A percentile compares a stretch with the other conserved stretches of the same genome.
Conservation (phyloP, 2,113 vertebrate genomes). For the Parus major region DNA sequence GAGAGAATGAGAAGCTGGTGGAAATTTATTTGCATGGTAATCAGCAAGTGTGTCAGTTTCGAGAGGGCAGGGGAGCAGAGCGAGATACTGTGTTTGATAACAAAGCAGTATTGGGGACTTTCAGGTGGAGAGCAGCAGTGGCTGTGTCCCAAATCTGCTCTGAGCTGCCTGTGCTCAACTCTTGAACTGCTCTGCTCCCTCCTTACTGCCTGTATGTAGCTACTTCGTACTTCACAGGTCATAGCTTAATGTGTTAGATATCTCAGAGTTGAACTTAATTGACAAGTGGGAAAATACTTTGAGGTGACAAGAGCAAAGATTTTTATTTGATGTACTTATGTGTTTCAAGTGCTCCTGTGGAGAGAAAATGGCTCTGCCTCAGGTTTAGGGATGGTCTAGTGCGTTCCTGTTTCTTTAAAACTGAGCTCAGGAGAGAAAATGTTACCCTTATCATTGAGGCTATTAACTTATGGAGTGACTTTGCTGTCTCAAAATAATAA, state of each 20-base stretch:
- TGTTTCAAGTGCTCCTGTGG: not conserved
- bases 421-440: not conserved
- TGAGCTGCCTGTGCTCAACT: not conserved
- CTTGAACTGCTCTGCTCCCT: not conserved
- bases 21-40: not conserved
- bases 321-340: not conserved
- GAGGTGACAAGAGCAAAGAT: not conserved
- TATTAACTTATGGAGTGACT: not conserved
- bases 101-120: rapidly evolving
- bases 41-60: not conserved
- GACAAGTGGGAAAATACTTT: not conserved
- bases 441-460: not conserved
- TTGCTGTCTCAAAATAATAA: not conserved
- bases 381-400: rapidly evolving
- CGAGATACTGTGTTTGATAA: not conserved
- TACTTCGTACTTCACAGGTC: not conserved
- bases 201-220: rapidly evolving
- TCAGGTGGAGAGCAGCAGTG: not conserved
- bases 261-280: not conserved
- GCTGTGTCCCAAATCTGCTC: not conserved
- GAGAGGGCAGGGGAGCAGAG: not conserved
- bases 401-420: not conserved
- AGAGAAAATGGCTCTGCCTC: not conserved
- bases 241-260: not conserved
- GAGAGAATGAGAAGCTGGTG: not conserved